Base-by-base conservation (phyloP, 2,888 invertebrate species). In the Timema podura region DNA sequence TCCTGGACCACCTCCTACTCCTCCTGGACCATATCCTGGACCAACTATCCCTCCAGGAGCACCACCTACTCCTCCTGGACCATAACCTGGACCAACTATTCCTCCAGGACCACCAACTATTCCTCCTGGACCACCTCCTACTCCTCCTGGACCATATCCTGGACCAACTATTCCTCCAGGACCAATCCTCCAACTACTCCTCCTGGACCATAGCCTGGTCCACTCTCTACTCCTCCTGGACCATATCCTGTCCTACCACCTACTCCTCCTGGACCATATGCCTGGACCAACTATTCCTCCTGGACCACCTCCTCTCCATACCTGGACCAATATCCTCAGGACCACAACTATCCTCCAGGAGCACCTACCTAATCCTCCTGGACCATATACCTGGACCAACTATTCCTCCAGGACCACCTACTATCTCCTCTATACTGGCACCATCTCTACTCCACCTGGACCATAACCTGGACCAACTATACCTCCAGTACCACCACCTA, bases 21-120 rank as follows among this genome's bases (percentile, higher is more conserved):
- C 67, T 13, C 61, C 48, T 57, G 57, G n/a, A n/a, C n/a, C n/a
- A n/a, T n/a, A 68, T 64, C 73, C 74, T n/a, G 71, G 71, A 59
- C 51, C 68, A 64, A 74, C 76, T 30, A 75, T 75, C 45, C 70
- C 57, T 54, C 68, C 70, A 46, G 65, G n/a, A 15, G 68, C 72
- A 67, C 65, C 71, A 44, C 71, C 68, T 30, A 71, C 16, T 54
- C 51, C 61, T 13, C 69, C 72, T 30, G 66, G 64, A 15, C 64
- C 13, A 7, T 47, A 67, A 45, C 70, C 70, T n/a, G n/a, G n/a
- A n/a, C n/a, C 44, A 48, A 30, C 30, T 61, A 30, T 30, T 16
- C 46, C 9, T 9, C 67, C 70, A 16, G 68, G 51, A 48, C n/a
- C n/a, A n/a, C n/a, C n/a, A n/a, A n/a, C n/a, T n/a, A n/a, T n/a